Conservation (phyloP, 2,797 vertebrate genomes). For the Enteromius argenteus region DNA sequence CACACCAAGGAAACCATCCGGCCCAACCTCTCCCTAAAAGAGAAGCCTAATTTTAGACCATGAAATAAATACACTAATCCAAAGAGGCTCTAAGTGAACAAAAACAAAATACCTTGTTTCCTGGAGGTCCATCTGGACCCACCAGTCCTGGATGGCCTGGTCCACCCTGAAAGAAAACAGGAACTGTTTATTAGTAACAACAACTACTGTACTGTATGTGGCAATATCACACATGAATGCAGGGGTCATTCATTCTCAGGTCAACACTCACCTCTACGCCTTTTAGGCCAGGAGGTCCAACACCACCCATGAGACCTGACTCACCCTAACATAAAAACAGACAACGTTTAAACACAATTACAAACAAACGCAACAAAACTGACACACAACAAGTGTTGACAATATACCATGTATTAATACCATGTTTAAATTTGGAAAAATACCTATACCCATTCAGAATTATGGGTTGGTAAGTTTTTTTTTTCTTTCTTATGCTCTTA, state of each 20-base stretch:
- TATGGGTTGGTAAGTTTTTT: background rate
- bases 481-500: background rate
- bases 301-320: constrained; percentile 74
- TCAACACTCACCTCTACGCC: constrained; percentile 72
- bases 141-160: constrained; percentile 64
- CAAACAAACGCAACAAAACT: constrained; percentile 16
- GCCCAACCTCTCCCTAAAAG: constrained; percentile 72
- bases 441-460: background rate
- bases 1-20: constrained; percentile 65
- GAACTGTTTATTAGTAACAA: background rate
- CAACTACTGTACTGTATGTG: too few relatives aligned
- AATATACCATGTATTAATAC: background rate
- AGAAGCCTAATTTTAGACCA: background rate
- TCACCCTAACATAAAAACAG: constrained; percentile 71
- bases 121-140: constrained; percentile 72
- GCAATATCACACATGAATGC: background rate
- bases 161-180: constrained; percentile 68
- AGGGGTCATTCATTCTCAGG: background rate
- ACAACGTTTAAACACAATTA: background rate
- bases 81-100: background rate
- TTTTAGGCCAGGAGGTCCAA: constrained; percentile 72
- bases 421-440: background rate
- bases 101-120: constrained; percentile 72
- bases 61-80: background rate
- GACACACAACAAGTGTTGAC: background rate